Evolutionary conservation across 1,140 invertebrate genomes (phyloP).

Genomic region (Pseudomyrmex gracilis): DNA sequence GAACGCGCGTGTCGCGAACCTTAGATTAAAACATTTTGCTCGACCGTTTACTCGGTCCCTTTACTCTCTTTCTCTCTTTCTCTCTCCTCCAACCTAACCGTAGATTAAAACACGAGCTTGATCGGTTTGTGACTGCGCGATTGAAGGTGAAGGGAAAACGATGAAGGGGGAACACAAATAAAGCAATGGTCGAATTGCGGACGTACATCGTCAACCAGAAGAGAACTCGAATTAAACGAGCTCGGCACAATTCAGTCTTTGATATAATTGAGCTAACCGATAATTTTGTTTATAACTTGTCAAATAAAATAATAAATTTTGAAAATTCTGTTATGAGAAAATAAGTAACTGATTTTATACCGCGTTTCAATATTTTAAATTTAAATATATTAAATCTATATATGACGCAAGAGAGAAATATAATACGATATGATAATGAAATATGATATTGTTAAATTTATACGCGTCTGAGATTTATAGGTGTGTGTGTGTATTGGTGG

Average conservation of each 20-base stretch:
- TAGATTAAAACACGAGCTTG: constrained; percentile 62
- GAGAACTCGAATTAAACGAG: not conserved
- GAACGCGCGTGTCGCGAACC: constrained; percentile 38
- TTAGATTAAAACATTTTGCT: constrained; percentile 73
- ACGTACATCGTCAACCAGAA: not conserved
- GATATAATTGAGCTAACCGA: not conserved
- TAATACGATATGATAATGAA: too few relatives aligned
- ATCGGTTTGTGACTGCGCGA: constrained; percentile 30
- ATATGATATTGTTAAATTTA: not conserved
- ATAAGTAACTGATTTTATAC: not conserved
- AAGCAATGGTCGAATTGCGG: constrained; percentile 29
- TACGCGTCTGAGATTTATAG: too few relatives aligned
- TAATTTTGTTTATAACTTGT: not conserved
- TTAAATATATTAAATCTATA: too few relatives aligned
- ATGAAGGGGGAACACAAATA: constrained; percentile 15
- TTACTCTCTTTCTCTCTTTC: constrained; percentile 13
- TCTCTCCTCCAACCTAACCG: constrained; percentile 7
- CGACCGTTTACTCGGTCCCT: too few relatives aligned
- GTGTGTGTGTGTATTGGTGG: not conserved
- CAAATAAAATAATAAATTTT: not conserved
- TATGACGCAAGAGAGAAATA: too few relatives aligned
- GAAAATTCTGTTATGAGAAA: not conserved
- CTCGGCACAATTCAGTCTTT: not conserved
- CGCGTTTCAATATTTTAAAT: too few relatives aligned
- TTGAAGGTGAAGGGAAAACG: constrained; percentile 29